Evolutionary conservation across 2,797 vertebrate genomes (phyloP), one percentile per base, ranked within the genome.

Genomic region (Aphelocoma californica): DNA sequence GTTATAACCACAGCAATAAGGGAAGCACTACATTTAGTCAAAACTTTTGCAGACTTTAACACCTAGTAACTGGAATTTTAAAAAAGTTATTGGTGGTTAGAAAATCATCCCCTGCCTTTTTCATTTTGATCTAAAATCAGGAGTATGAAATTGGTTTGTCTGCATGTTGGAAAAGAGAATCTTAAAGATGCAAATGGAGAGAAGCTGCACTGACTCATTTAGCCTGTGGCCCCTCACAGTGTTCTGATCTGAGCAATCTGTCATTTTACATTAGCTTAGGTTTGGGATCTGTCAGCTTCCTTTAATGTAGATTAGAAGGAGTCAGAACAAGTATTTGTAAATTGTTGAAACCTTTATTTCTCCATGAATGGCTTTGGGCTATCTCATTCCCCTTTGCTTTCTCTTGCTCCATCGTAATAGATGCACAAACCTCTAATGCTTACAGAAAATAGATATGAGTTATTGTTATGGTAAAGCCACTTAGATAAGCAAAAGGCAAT

Each of bases 201-300:
- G 66, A 81, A 87, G 32, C 61, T 70, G 10, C 53, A 75, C 48
- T 88, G 94, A 95, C 65, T 96, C 73, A 92, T 95, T 95, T 96
- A 94, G 84, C 91, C 66, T 74, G 69, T 81, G 82, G 94, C 83
- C 87, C 53, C 94, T 90, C 29, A 62, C 40, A 73, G 45, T 50
- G 47, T 60, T 94, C 45, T 62, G 86, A 96, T 91, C 36, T 47
- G 84, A 97, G 66, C 88, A 92, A 90, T 88, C 79, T 97, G 90
- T 96, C 97, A 92, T 96, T 97, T 96, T 84, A 79, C 29, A 74
- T 97, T 96, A 97, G 65, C 24, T 62, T 74, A 31, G 47, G 80
- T 81, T 83, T 64, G 32, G 85, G 84, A 95, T n/a, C 72, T 96
- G 90, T 90, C 95, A 88, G 47, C 62, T 87, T 88, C 81, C 66